Base-by-base conservation (phyloP, 2,888 invertebrate species). In the Papilio gigon region DNA sequence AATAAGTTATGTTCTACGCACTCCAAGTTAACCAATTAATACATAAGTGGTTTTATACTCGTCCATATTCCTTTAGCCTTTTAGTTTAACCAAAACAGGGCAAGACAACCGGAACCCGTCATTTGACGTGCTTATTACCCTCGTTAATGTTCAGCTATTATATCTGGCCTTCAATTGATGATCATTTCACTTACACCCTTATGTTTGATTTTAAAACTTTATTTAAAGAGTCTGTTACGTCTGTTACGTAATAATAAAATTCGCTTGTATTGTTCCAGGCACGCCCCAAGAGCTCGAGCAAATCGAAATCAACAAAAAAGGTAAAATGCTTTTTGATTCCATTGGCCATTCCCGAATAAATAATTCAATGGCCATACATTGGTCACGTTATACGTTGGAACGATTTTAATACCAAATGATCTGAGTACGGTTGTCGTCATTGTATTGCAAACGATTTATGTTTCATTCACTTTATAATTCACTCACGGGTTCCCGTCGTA, bases 241-340 rank as follows among this genome's bases (percentile, higher is more conserved):
- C 30, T 40, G 35, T 50, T 53, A 37, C 20, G 14, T 47, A 40
- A 60, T 56, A 61, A 65, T 25, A 65, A 64, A 42, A 11, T 61
- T 65, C 30, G 5, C 68, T 56, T 79, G 68, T 74, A 65, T 84
- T 84, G 80, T 89, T 90, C 59, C 87, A 91, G 90, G 86, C 77
- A 84, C 87, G 73, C 83, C 91, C 62, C 89, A 88, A 71, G 90
- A 89, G 76, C 81, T 84, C 63, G 90, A 89, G 78, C 71, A 87
- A 75, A 78, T 75, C 77, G 91, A 91, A 78, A 86, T 82, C 80
- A 88, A 78, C 77, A 89, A 90, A 80, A 90, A 90, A 90, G 90
- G 91, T 91, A 87, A 75, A 72, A 71, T 65, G 59, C 71, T 71
- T 76, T 70, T 72, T 69, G 69, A 73, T 72, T 71, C 70, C 64